Evolutionary conservation across 2,888 invertebrate species (phyloP).

Genomic region (Tenthredo notha): DNA sequence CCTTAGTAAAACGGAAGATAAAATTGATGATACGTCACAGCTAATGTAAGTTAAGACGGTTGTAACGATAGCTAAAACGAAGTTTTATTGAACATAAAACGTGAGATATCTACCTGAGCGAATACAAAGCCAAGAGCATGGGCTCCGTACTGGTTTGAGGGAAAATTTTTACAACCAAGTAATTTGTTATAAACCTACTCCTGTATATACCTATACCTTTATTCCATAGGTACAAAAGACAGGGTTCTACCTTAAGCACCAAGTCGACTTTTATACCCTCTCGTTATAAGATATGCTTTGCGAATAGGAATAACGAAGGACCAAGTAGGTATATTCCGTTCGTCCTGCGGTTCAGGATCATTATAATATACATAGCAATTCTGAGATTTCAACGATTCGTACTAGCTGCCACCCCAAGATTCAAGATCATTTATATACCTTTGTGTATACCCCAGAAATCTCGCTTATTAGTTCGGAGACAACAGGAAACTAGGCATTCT

Average conservation of each 20-base stretch:
- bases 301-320: slow-evolving; percentile 36
- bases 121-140: slow-evolving; percentile 18
- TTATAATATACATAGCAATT: background rate
- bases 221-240: slow-evolving; percentile 16
- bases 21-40: slow-evolving; percentile 49
- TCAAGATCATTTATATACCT: background rate
- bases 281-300: slow-evolving; percentile 36
- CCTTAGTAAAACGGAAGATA: slow-evolving; percentile 29
- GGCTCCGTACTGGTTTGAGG: slow-evolving; percentile 31
- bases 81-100: slow-evolving; percentile 54
- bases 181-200: slow-evolving; percentile 33
- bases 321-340: background rate
- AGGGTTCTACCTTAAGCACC: slow-evolving; percentile 12
- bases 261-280: slow-evolving; percentile 20
- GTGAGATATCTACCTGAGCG: slow-evolving; percentile 44
- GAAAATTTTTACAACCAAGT: slow-evolving; percentile 48
- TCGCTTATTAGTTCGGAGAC: background rate
- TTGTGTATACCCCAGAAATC: background rate
- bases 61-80: slow-evolving; percentile 48
- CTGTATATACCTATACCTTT: background rate
- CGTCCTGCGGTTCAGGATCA: background rate
- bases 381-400: background rate
- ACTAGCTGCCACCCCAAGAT: background rate
- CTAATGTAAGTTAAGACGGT: slow-evolving; percentile 50
- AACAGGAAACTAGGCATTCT: background rate